phyloP scores from a whole-genome alignment of 2,113 vertebrate genomes.

The Oryzias celebensis region DNA sequence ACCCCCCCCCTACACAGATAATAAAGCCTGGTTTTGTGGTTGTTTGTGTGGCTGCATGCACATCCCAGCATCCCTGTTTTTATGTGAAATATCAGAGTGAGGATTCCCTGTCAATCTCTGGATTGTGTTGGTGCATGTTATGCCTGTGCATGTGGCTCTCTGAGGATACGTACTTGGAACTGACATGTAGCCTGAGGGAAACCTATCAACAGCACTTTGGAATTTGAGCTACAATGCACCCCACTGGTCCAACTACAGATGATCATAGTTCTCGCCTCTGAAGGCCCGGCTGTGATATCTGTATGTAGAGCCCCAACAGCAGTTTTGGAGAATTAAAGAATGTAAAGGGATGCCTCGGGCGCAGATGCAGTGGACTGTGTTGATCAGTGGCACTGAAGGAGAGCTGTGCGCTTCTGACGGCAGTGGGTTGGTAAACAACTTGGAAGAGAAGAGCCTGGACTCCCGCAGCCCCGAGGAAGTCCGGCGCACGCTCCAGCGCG shows the following conservation, averaged over 20 bases:
- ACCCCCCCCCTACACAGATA: too few species aligned
- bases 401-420: constrained; percentile 51
- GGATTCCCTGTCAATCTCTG: background rate
- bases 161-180: background rate
- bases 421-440: constrained; percentile 51
- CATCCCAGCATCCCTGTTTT: background rate
- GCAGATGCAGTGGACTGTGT: constrained; percentile 28
- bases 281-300: constrained; percentile 33
- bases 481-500: constrained; percentile 41
- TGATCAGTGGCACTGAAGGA: constrained; percentile 46
- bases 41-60: background rate
- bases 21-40: background rate
- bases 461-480: constrained; percentile 56
- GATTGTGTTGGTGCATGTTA: constrained; percentile 9
- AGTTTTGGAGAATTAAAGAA: constrained; percentile 15
- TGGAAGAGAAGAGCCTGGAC: constrained; percentile 47
- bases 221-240: constrained; percentile 23
- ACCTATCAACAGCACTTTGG: constrained; percentile 19
- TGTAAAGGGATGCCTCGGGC: constrained; percentile 31
- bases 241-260: constrained; percentile 30
- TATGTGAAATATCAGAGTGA: background rate
- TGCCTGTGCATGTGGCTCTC: constrained; percentile 1
- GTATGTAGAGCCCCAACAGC: constrained; percentile 17
- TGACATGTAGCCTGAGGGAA: constrained; percentile 17
- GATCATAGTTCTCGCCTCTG: constrained; percentile 34